Conservation (phyloP, 2,888 invertebrate species). For the Phytoseiulus persimilis region DNA sequence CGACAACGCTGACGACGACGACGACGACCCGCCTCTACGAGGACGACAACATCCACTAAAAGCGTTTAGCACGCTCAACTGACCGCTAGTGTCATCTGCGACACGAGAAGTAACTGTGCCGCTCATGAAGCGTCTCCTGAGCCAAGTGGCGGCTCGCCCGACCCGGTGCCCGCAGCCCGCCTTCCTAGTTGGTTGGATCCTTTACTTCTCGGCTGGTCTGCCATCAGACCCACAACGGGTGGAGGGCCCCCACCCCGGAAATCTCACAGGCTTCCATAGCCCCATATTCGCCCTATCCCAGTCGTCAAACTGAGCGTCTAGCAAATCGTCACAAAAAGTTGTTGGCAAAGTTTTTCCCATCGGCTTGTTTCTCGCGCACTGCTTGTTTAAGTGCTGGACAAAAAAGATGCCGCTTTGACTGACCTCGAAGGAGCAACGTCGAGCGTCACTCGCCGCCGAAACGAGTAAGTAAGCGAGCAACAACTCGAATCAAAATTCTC, state of each 20-base stretch:
- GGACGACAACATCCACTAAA: background rate
- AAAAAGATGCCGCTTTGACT: background rate
- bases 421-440: background rate
- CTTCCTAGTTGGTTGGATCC: background rate
- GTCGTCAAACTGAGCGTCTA: background rate
- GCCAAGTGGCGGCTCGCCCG: background rate
- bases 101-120: slow-evolving; percentile 5
- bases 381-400: background rate
- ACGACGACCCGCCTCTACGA: background rate
- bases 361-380: background rate
- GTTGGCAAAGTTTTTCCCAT: background rate
- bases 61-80: slow-evolving; percentile 5
- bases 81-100: slow-evolving; percentile 5
- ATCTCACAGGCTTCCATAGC: background rate
- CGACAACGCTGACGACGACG: background rate
- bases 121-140: background rate
- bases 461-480: background rate
- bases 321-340: background rate
- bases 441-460: background rate
- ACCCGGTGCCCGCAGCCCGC: background rate
- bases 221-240: background rate
- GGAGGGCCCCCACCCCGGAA: background rate
- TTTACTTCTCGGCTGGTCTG: background rate
- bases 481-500: background rate
- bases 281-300: background rate